Percentiles rank a stretch among this genome's conserved stretches.
phyloP scores from a whole-genome alignment of 2,888 invertebrate genomes.

The Lasioglossum figueresi region DNA sequence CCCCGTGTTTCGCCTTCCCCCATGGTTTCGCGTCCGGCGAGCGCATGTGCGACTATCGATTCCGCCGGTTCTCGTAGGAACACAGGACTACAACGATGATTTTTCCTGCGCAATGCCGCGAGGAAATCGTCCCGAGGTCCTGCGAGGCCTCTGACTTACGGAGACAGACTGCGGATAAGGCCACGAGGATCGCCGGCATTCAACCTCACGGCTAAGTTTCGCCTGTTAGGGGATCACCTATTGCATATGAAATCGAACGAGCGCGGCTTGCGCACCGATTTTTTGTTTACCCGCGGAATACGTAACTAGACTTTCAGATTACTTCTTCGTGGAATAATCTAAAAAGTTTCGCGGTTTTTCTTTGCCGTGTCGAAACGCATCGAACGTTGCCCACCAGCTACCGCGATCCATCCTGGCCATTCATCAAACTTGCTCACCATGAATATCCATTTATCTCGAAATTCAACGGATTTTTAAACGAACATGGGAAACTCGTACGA shows the following conservation, averaged over 20 bases:
- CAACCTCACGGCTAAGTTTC: background rate
- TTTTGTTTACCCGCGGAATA: background rate
- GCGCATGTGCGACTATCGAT: conserved; percentile 83
- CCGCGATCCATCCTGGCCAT: background rate
- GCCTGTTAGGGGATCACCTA: background rate
- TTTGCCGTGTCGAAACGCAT: background rate
- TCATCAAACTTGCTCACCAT: background rate
- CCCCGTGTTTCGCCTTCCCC: conserved; percentile 51
- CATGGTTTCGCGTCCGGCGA: conserved; percentile 46
- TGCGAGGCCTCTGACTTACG: conserved; percentile 41
- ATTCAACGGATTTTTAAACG: background rate
- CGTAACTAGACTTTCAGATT: background rate
- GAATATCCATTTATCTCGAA: background rate
- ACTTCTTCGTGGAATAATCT: background rate
- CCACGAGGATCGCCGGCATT: conserved; percentile 3
- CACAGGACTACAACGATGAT: conserved; percentile 63
- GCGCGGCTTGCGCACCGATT: background rate
- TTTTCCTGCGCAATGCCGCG: conserved; percentile 63
- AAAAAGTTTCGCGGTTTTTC: background rate
- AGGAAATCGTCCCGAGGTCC: conserved; percentile 61
- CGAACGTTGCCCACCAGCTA: background rate
- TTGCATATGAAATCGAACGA: background rate
- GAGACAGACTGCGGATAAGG: conserved; percentile 26
- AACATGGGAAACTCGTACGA: background rate
- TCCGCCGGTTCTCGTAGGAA: conserved; percentile 75